Evolutionary conservation across 1,140 invertebrate species (phyloP).

Genomic region (Mamestra configurata): DNA sequence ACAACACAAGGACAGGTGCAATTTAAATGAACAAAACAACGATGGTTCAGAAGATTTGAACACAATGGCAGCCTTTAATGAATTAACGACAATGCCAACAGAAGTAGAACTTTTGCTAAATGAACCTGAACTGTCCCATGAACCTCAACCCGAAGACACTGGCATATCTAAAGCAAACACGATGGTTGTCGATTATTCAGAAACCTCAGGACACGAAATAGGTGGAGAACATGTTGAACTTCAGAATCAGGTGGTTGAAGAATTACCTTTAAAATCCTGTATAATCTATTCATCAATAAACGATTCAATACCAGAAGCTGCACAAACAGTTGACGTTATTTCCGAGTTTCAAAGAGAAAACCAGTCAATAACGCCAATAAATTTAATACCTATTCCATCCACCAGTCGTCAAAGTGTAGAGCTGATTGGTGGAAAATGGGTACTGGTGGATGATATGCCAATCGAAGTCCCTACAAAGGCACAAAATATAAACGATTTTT

Average conservation of each 20-base stretch:
- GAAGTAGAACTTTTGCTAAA: constrained; percentile 39
- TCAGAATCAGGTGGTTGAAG: constrained; percentile 27
- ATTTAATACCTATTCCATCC: too few species aligned
- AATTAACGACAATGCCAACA: constrained; percentile 43
- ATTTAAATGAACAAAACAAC: constrained; percentile 46
- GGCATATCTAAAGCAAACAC: constrained; percentile 38
- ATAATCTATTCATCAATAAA: constrained; percentile 2
- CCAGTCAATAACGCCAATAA: too few species aligned
- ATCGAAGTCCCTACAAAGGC: too few species aligned
- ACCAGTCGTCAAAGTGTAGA: too few species aligned
- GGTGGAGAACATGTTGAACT: constrained; percentile 13
- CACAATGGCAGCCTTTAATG: constrained; percentile 34
- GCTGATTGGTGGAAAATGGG: too few species aligned
- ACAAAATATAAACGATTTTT: too few species aligned
- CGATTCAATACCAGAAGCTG: constrained; percentile 27
- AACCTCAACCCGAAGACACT: constrained; percentile 34
- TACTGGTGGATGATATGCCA: too few species aligned
- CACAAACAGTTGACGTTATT: too few species aligned
- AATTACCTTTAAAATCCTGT: constrained; percentile 33
- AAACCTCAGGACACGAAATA: constrained; percentile 24
- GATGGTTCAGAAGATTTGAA: constrained; percentile 29
- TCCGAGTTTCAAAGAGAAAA: too few species aligned
- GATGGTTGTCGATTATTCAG: constrained; percentile 42
- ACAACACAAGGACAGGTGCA: constrained; percentile 23
- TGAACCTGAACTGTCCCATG: constrained; percentile 36